These are phyloP conservation scores for Lycocerus yunnanus DNA, from an alignment of 2,888 invertebrate species.

Conservation along the genomic window DNA sequence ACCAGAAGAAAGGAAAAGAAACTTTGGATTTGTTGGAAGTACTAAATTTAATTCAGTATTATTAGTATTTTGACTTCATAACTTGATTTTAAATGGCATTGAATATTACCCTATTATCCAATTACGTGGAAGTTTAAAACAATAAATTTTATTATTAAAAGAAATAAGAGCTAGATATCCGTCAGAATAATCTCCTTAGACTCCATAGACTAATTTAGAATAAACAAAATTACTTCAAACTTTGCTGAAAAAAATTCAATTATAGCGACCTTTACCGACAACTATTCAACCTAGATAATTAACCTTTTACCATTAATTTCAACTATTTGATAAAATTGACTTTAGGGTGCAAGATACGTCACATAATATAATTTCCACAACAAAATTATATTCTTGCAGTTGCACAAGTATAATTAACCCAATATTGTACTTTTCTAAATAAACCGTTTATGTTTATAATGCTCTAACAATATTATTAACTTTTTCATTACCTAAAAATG, in stretches of 20 bases:
- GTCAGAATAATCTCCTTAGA: background rate
- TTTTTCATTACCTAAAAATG: too few relatives aligned
- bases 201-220: background rate
- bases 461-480: too few relatives aligned
- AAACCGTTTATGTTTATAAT: too few relatives aligned
- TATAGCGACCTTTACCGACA: slow-evolving; percentile 26
- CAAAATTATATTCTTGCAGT: background rate
- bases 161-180: background rate
- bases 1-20: too few relatives aligned
- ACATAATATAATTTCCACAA: background rate
- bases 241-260: slow-evolving; percentile 17
- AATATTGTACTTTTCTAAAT: background rate
- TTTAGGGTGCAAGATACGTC: background rate
- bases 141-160: background rate
- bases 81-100: background rate
- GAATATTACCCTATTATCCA: background rate
- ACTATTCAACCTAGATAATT: slow-evolving; percentile 22
- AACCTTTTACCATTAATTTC: slow-evolving; percentile 29
- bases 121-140: background rate
- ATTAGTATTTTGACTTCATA: too few relatives aligned
- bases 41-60: too few relatives aligned
- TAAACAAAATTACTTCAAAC: background rate
- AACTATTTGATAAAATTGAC: slow-evolving; percentile 17
- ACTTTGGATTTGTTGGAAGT: too few relatives aligned
- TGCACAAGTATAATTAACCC: background rate